Conservation (phyloP, 1,140 invertebrate genomes). For the Trichonephila clavipes region DNA sequence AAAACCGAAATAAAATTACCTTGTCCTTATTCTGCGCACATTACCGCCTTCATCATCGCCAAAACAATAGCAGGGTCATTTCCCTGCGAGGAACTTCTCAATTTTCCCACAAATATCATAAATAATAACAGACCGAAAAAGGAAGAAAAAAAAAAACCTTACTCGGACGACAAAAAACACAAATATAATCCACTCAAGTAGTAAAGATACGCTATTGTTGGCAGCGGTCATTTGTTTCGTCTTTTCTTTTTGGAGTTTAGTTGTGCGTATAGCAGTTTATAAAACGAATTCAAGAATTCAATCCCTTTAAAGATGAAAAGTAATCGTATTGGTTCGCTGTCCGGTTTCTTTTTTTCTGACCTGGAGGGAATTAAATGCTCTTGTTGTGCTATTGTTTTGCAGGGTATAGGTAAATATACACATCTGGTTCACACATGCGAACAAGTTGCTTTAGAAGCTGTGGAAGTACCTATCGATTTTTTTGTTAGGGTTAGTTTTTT, state of each 20-base stretch:
- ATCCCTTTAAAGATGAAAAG: not conserved
- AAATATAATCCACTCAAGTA: constrained; percentile 61
- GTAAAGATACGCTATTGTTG: constrained; percentile 47
- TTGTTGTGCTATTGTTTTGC: not conserved
- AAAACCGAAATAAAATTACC: constrained; percentile 48
- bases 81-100: constrained; percentile 6
- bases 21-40: constrained; percentile 49
- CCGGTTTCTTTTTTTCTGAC: not conserved
- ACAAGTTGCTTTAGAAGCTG: not conserved
- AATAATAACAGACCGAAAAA: constrained; percentile 25
- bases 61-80: constrained; percentile 57
- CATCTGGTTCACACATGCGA: not conserved
- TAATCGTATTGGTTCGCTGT: not conserved
- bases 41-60: constrained; percentile 17
- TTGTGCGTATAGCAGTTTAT: constrained; percentile 23
- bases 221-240: constrained; percentile 47
- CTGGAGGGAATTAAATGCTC: constrained; percentile 20
- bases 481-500: not conserved
- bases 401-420: not conserved
- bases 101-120: constrained; percentile 63
- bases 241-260: constrained; percentile 3
- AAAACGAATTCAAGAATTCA: constrained; percentile 13
- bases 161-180: constrained; percentile 39
- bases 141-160: not conserved
- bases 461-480: not conserved